Evolutionary conservation across 1,140 invertebrate species (phyloP).

Genomic region (Drepana arcuata): DNA sequence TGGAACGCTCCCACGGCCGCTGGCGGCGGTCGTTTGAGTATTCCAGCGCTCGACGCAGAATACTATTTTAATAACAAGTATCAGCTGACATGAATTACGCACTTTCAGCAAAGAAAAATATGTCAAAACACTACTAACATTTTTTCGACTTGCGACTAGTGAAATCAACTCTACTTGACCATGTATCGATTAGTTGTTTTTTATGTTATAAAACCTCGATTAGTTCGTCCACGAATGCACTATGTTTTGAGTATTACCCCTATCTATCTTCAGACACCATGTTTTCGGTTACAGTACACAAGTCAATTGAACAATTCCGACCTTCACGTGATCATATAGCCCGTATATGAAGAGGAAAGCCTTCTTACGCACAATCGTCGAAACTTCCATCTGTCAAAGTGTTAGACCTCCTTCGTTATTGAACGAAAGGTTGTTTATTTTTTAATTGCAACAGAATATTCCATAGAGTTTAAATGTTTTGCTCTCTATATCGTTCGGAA

Average conservation of each 20-base stretch:
- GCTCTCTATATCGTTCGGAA: too few species aligned
- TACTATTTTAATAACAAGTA: constrained; percentile 34
- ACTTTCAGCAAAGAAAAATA: constrained; percentile 74
- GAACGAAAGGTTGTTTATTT: constrained; percentile 2
- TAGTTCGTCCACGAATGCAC: constrained; percentile 58
- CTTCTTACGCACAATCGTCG: constrained; percentile 13
- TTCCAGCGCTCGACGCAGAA: constrained; percentile 35
- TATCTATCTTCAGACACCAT: constrained; percentile 39
- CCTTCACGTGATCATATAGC: constrained; percentile 48
- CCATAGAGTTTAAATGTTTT: too few species aligned
- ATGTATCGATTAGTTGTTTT: constrained; percentile 60
- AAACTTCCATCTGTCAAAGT: too few species aligned
- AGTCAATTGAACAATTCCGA: constrained; percentile 9
- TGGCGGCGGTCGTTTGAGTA: constrained; percentile 39
- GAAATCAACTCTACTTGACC: constrained; percentile 72
- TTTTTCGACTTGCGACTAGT: constrained; percentile 72
- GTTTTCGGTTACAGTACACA: constrained; percentile 25
- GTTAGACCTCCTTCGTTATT: too few species aligned
- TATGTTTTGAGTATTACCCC: constrained; percentile 60
- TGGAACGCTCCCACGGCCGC: constrained; percentile 52
- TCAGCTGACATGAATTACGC: constrained; percentile 73
- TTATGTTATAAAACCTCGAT: constrained; percentile 48
- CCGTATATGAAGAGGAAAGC: constrained; percentile 51
- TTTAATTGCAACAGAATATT: too few species aligned
- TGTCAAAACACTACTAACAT: constrained; percentile 73